Conservation (phyloP, 2,888 invertebrate genomes). For the Drosophila cognata region DNA sequence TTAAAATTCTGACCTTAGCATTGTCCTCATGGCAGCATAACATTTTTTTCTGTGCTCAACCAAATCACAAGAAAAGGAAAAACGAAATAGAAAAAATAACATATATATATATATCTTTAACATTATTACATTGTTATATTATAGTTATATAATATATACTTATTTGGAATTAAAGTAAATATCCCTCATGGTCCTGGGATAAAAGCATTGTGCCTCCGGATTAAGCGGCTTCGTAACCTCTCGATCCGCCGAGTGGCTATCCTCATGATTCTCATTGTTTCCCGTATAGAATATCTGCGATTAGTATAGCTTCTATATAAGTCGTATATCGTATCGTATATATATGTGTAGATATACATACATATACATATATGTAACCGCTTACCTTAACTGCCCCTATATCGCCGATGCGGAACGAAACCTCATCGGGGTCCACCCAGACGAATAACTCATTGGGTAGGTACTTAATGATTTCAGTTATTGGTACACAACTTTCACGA, state of each 20-base stretch:
- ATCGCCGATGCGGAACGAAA: conserved; percentile 98
- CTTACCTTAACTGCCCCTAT: conserved; percentile 95
- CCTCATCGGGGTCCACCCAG: conserved; percentile 99
- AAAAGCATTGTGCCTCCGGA: conserved; percentile 98
- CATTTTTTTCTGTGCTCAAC: too few species aligned
- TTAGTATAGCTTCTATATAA: background rate
- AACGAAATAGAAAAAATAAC: too few species aligned
- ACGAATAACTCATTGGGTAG: conserved; percentile 97
- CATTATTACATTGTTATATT: too few species aligned
- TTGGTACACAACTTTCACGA: conserved; percentile 95
- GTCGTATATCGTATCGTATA: background rate
- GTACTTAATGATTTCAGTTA: conserved; percentile 96
- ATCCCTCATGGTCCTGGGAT: conserved; percentile 90
- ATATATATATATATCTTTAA: too few species aligned
- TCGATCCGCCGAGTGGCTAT: conserved; percentile 78
- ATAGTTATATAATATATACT: too few species aligned
- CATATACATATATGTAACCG: conserved; percentile 26
- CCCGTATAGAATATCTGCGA: conserved; percentile 87
- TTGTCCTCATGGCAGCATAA: too few species aligned
- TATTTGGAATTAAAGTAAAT: too few species aligned
- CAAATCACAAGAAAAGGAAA: too few species aligned
- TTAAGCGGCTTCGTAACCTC: conserved; percentile 97
- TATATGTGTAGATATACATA: background rate
- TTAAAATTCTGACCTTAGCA: too few species aligned
- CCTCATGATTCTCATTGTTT: conserved; percentile 86